Conservation (phyloP, 2,888 invertebrate genomes). For the Andrena dorsata region DNA sequence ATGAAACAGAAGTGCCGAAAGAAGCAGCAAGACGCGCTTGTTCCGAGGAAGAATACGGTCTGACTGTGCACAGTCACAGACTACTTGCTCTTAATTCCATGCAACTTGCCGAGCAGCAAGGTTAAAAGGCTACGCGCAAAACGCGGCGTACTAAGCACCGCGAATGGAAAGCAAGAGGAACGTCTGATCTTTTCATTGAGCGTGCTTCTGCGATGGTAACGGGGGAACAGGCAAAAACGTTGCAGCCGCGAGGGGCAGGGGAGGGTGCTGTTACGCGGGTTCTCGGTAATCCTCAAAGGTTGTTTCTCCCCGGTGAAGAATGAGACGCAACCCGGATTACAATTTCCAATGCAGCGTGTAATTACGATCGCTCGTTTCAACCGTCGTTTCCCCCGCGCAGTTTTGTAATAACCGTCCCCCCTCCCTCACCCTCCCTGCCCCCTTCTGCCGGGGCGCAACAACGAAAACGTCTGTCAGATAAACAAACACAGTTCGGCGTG, state of each 20-base stretch:
- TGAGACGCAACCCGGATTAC: constrained; percentile 14
- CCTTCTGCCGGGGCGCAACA: not conserved
- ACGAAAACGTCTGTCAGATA: not conserved
- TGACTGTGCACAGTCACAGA: constrained; percentile 45
- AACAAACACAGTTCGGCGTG: constrained; percentile 15
- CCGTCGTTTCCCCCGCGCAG: not conserved
- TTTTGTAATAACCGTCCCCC: constrained; percentile 9
- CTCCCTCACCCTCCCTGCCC: no score
- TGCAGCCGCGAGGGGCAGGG: not conserved
- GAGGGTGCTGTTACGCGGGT: not conserved
- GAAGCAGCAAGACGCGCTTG: constrained; percentile 38
- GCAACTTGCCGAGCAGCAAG: constrained; percentile 33
- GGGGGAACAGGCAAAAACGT: constrained; percentile 10
- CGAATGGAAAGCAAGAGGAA: constrained; percentile 21
- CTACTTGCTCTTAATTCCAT: constrained; percentile 59
- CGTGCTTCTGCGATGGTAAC: constrained; percentile 13
- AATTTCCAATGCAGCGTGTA: constrained; percentile 32
- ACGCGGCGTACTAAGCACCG: not conserved
- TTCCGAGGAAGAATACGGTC: constrained; percentile 38
- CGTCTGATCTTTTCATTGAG: not conserved
- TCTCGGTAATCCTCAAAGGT: constrained; percentile 15
- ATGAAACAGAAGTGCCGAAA: not conserved
- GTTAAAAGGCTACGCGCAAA: constrained; percentile 19
- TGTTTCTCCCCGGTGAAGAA: not conserved
- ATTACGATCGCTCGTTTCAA: constrained; percentile 20